Percentiles rank a stretch among this genome's conserved stretches.
Evolutionary conservation across 2,888 invertebrate species (phyloP).

Genomic region (Xylota segnis): DNA sequence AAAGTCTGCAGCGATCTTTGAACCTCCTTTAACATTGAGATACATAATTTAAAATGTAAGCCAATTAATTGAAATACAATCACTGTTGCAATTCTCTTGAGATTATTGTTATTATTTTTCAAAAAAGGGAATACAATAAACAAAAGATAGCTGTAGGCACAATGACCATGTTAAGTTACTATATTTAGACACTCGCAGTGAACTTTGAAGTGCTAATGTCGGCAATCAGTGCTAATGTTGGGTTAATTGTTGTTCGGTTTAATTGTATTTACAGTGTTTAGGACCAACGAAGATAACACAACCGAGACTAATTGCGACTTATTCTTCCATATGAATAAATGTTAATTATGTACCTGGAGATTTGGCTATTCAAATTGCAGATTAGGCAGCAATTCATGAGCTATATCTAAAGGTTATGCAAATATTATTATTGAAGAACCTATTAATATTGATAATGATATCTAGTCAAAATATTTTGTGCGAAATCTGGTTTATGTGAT

Average conservation of each 20-base stretch:
- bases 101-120: background rate
- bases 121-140: background rate
- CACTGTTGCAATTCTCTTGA: background rate
- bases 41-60: background rate
- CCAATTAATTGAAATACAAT: background rate
- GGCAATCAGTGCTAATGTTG: conserved; percentile 4
- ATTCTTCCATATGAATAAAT: background rate
- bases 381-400: background rate
- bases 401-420: background rate
- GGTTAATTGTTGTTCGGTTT: conserved; percentile 5
- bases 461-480: conserved; percentile 35
- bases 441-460: conserved; percentile 15
- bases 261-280: background rate
- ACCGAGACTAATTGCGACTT: background rate
- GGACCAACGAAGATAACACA: background rate
- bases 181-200: background rate
- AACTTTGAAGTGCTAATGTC: conserved; percentile 5
- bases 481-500: background rate
- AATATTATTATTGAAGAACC: background rate
- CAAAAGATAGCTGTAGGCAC: background rate
- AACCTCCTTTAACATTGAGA: background rate
- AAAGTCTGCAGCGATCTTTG: conserved; percentile 23
- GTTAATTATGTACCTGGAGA: background rate
- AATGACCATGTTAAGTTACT: background rate
- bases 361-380: background rate